phyloP scores from a whole-genome alignment of 2,797 vertebrate genomes.

The Microtus agrestis region DNA sequence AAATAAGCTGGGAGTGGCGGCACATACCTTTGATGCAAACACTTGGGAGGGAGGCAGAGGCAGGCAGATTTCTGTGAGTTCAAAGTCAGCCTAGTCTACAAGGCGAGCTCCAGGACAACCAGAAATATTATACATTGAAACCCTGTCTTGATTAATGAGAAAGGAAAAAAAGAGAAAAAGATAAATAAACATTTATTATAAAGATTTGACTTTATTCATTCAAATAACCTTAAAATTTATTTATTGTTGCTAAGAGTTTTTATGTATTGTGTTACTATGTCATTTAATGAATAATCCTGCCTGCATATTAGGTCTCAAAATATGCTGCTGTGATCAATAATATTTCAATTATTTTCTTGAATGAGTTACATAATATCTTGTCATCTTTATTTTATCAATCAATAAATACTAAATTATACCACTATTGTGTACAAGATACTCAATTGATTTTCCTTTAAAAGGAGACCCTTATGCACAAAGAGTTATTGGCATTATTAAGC shows the following conservation, averaged over 20 bases:
- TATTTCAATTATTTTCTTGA: conserved; percentile 69
- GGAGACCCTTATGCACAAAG: conserved; percentile 53
- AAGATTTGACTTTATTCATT: background rate
- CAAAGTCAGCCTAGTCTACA: background rate
- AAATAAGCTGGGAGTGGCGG: background rate
- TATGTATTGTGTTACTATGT: background rate
- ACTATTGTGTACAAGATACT: conserved; percentile 52
- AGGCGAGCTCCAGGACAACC: background rate
- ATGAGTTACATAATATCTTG: conserved; percentile 60
- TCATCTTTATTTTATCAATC: conserved; percentile 60
- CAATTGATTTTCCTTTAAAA: conserved; percentile 78
- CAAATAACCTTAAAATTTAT: background rate
- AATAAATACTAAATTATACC: conserved; percentile 67
- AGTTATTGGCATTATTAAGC: conserved; percentile 77
- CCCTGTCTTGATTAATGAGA: background rate
- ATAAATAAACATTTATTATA: background rate
- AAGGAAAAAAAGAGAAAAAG: background rate
- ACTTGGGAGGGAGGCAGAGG: background rate
- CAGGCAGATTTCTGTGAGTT: background rate
- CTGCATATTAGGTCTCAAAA: conserved; percentile 45
- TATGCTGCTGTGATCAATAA: conserved; percentile 55
- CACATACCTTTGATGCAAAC: background rate
- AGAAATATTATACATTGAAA: background rate
- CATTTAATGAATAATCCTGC: conserved; percentile 40
- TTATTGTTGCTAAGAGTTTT: background rate